phyloP scores from a whole-genome alignment of 1,140 invertebrate genomes.

The Liolophura sinensis region DNA sequence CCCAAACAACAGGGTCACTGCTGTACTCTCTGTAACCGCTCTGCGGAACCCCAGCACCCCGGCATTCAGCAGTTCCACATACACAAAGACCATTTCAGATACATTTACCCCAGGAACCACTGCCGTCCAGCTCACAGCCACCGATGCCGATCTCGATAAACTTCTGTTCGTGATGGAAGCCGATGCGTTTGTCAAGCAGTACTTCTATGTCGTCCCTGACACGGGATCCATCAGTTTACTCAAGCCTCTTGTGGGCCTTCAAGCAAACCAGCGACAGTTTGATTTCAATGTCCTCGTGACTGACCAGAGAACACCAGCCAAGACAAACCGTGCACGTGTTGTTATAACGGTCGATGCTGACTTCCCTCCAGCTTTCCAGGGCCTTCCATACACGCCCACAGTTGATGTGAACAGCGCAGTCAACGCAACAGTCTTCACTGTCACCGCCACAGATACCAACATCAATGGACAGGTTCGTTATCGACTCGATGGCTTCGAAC shows the following conservation, averaged over 20 bases:
- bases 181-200: slow-evolving; percentile 18
- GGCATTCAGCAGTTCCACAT: slow-evolving; percentile 18
- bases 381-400: slow-evolving; percentile 32
- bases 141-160: slow-evolving; percentile 36
- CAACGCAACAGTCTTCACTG: slow-evolving; percentile 24
- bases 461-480: background rate
- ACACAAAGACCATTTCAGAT: slow-evolving; percentile 26
- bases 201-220: slow-evolving; percentile 39
- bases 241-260: too few species aligned
- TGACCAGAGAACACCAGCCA: too few species aligned
- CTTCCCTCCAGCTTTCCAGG: slow-evolving; percentile 27
- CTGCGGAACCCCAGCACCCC: slow-evolving; percentile 74
- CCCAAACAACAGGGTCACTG: slow-evolving; percentile 78
- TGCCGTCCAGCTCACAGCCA: slow-evolving; percentile 27
- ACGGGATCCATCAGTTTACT: slow-evolving; percentile 24
- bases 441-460: slow-evolving; percentile 14
- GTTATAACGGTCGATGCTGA: slow-evolving; percentile 20
- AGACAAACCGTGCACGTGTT: slow-evolving; percentile 9
- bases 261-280: too few species aligned
- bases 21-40: slow-evolving; percentile 80
- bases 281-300: too few species aligned
- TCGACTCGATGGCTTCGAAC: too few species aligned
- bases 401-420: slow-evolving; percentile 19
- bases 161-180: slow-evolving; percentile 25
- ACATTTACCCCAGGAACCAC: slow-evolving; percentile 18